These are phyloP conservation scores for Xenopus petersii DNA, from an alignment of 2,797 vertebrate species.

Conservation along the genomic window DNA sequence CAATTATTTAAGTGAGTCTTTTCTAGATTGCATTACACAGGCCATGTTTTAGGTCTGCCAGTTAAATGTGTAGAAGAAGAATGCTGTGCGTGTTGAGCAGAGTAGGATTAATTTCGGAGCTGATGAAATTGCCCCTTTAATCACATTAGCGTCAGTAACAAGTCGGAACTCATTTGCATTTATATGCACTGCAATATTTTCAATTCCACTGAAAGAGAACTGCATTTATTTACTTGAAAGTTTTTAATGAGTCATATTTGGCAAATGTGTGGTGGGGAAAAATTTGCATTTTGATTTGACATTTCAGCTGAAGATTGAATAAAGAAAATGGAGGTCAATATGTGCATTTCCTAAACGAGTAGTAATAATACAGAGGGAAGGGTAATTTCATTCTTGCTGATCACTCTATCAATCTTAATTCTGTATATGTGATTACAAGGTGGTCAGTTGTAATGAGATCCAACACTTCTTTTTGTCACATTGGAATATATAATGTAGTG, in stretches of 20 bases:
- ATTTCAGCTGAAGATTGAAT: slow-evolving; percentile 72
- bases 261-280: slow-evolving; percentile 53
- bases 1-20: neutral
- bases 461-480: slow-evolving; percentile 10
- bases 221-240: slow-evolving; percentile 59
- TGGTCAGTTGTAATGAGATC: slow-evolving; percentile 55
- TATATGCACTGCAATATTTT: slow-evolving; percentile 10
- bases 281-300: slow-evolving; percentile 69
- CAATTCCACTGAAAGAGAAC: slow-evolving; percentile 35
- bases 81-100: slow-evolving; percentile 32
- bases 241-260: slow-evolving; percentile 61
- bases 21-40: neutral
- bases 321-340: slow-evolving; percentile 73
- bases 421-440: slow-evolving; percentile 60
- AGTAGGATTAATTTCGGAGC: slow-evolving; percentile 43
- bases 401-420: slow-evolving; percentile 63
- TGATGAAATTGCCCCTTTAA: slow-evolving; percentile 50
- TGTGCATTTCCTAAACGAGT: slow-evolving; percentile 71
- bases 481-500: slow-evolving; percentile 20
- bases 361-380: slow-evolving; percentile 65
- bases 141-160: slow-evolving; percentile 45
- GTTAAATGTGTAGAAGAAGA: slow-evolving; percentile 8
- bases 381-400: slow-evolving; percentile 68
- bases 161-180: slow-evolving; percentile 41
- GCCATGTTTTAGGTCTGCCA: neutral